phyloP scores from a whole-genome alignment of 2,888 invertebrate genomes.

The Schrankia costaestrigalis region DNA sequence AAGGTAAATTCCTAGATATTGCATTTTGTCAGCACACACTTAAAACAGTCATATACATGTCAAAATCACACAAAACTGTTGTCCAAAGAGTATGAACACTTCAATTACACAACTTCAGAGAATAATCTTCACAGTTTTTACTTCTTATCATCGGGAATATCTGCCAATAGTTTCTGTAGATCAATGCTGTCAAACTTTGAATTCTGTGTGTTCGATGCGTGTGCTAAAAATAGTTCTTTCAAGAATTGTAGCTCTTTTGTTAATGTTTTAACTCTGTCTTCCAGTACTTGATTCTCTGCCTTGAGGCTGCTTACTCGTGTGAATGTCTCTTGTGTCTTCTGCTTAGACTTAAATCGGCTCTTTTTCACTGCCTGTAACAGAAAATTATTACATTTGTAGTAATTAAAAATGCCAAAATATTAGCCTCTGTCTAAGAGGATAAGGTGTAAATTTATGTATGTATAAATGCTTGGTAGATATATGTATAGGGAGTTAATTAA shows the following conservation, averaged over 20 bases:
- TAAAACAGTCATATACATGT: background rate
- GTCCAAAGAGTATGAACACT: background rate
- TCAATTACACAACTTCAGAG: conserved; percentile 13
- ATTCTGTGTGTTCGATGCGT: conserved; percentile 83
- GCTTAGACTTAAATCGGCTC: conserved; percentile 88
- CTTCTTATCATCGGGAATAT: conserved; percentile 67
- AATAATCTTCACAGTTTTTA: conserved; percentile 19
- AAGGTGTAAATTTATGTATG: background rate
- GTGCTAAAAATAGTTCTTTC: conserved; percentile 90
- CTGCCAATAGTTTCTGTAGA: conserved; percentile 79
- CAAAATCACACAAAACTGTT: background rate
- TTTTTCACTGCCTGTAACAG: conserved; percentile 87
- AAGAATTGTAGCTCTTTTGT: conserved; percentile 89
- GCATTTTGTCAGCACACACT: too few species aligned
- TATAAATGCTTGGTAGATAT: too few species aligned
- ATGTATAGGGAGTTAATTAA: too few species aligned
- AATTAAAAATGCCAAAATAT: too few species aligned
- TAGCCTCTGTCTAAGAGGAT: too few species aligned
- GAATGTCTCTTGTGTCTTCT: conserved; percentile 88
- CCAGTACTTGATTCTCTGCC: conserved; percentile 88
- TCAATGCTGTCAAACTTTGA: conserved; percentile 80
- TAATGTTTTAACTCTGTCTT: conserved; percentile 90
- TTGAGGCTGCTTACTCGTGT: conserved; percentile 87
- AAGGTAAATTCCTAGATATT: too few species aligned
- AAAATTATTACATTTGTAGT: conserved; percentile 1